These are phyloP conservation scores for Syngnathus typhle DNA, from an alignment of 2,113 vertebrate species.

Conservation along the genomic window DNA sequence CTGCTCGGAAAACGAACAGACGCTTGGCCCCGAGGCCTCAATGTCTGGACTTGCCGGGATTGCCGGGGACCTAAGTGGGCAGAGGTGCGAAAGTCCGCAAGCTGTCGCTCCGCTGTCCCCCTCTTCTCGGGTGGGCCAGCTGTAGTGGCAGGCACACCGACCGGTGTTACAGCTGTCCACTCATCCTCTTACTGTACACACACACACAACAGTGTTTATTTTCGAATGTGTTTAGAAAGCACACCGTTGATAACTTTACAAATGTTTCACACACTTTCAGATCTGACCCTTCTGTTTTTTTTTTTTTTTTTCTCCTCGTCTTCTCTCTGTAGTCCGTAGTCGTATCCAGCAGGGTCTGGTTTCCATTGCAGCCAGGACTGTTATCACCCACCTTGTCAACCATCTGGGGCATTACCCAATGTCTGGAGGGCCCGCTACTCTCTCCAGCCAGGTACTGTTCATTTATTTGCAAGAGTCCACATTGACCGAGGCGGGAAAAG, in stretches of 20 bases:
- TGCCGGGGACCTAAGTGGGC: too few relatives aligned
- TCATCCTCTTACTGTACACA: too few relatives aligned
- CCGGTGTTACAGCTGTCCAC: too few relatives aligned
- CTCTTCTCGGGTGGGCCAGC: too few relatives aligned
- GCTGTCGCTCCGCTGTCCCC: too few relatives aligned
- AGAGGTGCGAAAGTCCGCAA: too few relatives aligned
- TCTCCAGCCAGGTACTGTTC: conserved; percentile 86
- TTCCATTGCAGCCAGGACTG: conserved; percentile 93
- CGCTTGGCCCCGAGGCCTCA: too few relatives aligned
- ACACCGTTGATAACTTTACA: neutral
- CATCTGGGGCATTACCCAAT: conserved; percentile 96
- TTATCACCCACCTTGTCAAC: conserved; percentile 95
- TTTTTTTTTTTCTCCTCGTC: neutral
- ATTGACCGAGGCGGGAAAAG: neutral
- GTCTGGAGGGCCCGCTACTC: conserved; percentile 92
- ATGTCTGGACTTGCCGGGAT: too few relatives aligned
- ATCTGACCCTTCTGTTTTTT: neutral
- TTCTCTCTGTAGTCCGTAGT: conserved; percentile 79
- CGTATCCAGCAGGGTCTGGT: conserved; percentile 95
- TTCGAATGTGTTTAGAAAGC: neutral
- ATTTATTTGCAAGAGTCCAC: neutral
- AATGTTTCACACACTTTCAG: neutral
- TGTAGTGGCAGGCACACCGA: too few relatives aligned
- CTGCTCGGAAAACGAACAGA: too few relatives aligned
- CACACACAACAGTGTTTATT: too few relatives aligned